phyloP scores from a whole-genome alignment of 1,140 invertebrate genomes.

The Tetramorium parvispinum region DNA sequence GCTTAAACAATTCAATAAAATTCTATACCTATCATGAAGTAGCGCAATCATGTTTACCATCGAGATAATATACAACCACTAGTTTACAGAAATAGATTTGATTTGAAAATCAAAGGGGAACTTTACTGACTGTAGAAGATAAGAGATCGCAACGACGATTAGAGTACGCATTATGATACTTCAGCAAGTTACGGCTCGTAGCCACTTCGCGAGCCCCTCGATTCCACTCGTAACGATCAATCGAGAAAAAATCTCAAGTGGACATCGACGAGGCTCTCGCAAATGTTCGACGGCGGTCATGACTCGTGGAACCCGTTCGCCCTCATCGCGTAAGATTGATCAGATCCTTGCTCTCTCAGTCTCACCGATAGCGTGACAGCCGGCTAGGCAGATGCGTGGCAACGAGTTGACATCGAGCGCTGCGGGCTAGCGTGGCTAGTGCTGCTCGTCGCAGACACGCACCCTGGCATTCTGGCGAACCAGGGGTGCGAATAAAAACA shows the following conservation, averaged over 20 bases:
- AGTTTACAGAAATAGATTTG: not conserved
- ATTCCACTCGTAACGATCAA: not conserved
- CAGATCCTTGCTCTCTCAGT: slow-evolving; percentile 30
- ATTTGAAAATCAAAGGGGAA: not conserved
- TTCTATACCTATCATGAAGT: not conserved
- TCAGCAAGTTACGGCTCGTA: slow-evolving; percentile 12
- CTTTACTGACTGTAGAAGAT: not conserved
- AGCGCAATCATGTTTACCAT: not conserved
- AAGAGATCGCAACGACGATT: not conserved
- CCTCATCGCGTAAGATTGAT: slow-evolving; percentile 45
- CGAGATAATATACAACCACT: not conserved
- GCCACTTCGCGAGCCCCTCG: not conserved
- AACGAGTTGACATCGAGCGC: slow-evolving; percentile 78
- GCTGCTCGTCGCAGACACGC: slow-evolving; percentile 69
- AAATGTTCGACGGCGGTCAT: slow-evolving; percentile 3
- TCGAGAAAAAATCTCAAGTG: slow-evolving; percentile 1
- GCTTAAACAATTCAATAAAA: not conserved
- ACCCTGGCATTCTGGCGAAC: slow-evolving; percentile 57
- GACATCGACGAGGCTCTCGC: slow-evolving; percentile 1
- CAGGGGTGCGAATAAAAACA: slow-evolving; percentile 58
- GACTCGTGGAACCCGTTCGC: not conserved
- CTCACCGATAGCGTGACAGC: slow-evolving; percentile 75
- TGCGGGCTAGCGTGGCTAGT: slow-evolving; percentile 74
- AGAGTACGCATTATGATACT: not conserved
- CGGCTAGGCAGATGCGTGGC: slow-evolving; percentile 77